Conservation (phyloP, 2,888 invertebrate species). For the Seira sanloemensis region DNA sequence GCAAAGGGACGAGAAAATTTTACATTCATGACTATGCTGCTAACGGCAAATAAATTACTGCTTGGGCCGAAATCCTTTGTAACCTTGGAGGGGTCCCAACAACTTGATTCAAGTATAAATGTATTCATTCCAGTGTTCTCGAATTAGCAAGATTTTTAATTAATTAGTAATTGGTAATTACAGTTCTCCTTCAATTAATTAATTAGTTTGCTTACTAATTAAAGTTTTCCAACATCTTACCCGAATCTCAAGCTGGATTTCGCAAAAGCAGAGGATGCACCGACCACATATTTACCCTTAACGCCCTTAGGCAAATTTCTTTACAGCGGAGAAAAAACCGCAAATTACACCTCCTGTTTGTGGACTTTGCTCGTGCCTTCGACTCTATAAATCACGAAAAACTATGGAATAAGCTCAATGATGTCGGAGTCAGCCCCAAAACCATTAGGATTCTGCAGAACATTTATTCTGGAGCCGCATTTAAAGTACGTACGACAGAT, state of each 20-base stretch:
- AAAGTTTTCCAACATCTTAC: not conserved
- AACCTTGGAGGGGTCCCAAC: too few relatives aligned
- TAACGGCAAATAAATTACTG: too few relatives aligned
- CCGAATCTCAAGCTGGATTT: not conserved
- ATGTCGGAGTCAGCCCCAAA: conserved; percentile 29
- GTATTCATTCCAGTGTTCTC: too few relatives aligned
- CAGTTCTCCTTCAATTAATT: too few relatives aligned
- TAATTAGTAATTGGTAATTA: too few relatives aligned
- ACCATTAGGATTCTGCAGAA: conserved; percentile 8
- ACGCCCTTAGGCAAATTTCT: not conserved
- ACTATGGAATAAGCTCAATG: conserved; percentile 38
- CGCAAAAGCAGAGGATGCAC: not conserved
- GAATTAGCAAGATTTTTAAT: too few relatives aligned
- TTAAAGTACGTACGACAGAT: not conserved
- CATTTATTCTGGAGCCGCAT: not conserved
- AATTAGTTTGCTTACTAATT: too few relatives aligned
- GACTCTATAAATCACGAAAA: conserved; percentile 31
- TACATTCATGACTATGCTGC: too few relatives aligned
- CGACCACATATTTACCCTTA: not conserved
- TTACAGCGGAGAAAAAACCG: not conserved
- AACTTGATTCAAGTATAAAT: too few relatives aligned
- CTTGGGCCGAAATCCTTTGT: too few relatives aligned
- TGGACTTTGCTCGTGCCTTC: conserved; percentile 32
- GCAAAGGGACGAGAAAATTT: too few relatives aligned
- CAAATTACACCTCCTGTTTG: conserved; percentile 28